Conservation (phyloP, 30 jellyfish, hydroid and myxozoan species). For the Euphysa ruthae region DNA sequence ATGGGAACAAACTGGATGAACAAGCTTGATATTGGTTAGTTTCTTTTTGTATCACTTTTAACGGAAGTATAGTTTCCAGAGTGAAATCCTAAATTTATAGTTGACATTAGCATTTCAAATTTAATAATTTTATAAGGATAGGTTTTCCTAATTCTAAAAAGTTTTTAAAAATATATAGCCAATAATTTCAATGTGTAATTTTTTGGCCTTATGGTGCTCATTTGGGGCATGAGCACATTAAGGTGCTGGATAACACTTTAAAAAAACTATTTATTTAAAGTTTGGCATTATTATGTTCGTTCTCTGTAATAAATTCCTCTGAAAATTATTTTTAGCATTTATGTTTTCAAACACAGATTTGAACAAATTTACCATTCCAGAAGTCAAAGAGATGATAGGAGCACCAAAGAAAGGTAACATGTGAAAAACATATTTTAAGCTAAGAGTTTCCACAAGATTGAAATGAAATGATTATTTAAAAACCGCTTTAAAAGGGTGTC, state of each 20-base stretch:
- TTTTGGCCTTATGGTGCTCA: too few species aligned
- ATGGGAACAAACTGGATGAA: constrained; percentile 45
- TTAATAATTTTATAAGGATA: too few species aligned
- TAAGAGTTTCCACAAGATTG: too few species aligned
- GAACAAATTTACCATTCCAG: background rate
- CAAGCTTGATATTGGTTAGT: constrained; percentile 51
- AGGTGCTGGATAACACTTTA: too few species aligned
- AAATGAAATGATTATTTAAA: too few species aligned
- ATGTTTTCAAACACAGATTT: background rate
- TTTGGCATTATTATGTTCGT: background rate
- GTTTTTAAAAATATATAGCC: too few species aligned
- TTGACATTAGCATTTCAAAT: too few species aligned
- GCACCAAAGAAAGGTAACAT: background rate
- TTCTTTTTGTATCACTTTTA: background rate
- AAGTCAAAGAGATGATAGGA: background rate
- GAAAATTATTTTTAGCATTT: background rate
- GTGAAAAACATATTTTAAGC: too few species aligned
- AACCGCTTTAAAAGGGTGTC: too few species aligned
- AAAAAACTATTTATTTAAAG: background rate
- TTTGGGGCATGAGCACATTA: too few species aligned
- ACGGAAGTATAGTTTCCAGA: background rate
- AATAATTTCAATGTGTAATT: too few species aligned
- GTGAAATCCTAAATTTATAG: background rate
- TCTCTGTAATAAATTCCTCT: background rate
- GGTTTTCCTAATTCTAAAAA: too few species aligned